Evolutionary conservation across 2,888 invertebrate species (phyloP), one percentile per base, ranked within the genome.

Genomic region (Eristalis arbustorum): DNA sequence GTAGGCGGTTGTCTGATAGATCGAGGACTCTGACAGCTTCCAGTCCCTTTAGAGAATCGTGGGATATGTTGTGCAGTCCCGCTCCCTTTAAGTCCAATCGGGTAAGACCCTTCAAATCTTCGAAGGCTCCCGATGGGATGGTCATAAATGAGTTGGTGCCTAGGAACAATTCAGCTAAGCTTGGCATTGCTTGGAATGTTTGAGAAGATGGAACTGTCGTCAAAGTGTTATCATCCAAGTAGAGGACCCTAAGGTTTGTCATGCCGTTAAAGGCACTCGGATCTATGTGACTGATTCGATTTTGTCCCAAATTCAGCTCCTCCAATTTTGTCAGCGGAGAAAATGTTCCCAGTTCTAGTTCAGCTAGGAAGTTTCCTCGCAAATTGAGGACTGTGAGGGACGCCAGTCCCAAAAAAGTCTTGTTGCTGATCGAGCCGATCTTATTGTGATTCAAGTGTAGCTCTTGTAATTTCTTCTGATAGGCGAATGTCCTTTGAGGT

Each of bases 361-460:
- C 96, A 91, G 97, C 97, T 71, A 98, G 92, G 89, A 96, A 96
- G 92, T 98, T 98, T 89, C 96, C 96, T 72, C 96, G 94, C 74
- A 98, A 93, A 92, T 97, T 97, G 68, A 98, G 93, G 57, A 97
- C 96, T 4, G 96, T 96, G 81, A 97, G 93, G 5, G 96, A 95
- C 89, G 95, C 95, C 61, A 97, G 93, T 0, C 97, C 97, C 90
- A 95, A 95, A 90, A 97, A 97, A 11, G 97, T 97, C 85, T 94
- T 95, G 92, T 97, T 97, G 71, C 95, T 95, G 28, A 98, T 94
- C 49, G 95, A 95, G 0, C 97, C 97, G 90, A 98, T 95, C 93
- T 97, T 97, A 92, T 98, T 98, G 91, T 96, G 96, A 92, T 96
- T 96, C 40, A 98, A 93, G 90, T 97, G 97, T 59, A 98, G 93